Evolutionary conservation across 2,797 vertebrate species (phyloP).

Genomic region (Alcedo quadribrachys): DNA sequence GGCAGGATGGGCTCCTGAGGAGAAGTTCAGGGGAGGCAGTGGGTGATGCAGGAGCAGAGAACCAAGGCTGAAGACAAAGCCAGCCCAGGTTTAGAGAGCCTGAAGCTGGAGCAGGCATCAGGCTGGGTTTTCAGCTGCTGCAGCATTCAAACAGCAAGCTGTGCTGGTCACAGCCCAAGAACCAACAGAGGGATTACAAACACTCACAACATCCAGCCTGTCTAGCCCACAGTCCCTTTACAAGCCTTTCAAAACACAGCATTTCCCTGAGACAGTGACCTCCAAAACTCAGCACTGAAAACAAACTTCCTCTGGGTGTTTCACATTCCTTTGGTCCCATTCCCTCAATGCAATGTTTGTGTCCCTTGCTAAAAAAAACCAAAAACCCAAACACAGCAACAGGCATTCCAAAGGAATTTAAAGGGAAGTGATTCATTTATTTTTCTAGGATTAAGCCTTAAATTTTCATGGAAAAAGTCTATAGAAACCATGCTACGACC

Average conservation of each 20-base stretch:
- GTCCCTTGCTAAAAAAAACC: neutral
- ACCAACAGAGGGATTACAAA: neutral
- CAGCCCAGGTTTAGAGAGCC: neutral
- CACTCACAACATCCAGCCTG: neutral
- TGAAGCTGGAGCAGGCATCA: neutral
- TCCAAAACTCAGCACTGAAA: conserved; percentile 8
- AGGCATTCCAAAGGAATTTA: neutral
- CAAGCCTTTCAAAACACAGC: neutral
- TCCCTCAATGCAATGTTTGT: conserved; percentile 15
- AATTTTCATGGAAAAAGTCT: neutral
- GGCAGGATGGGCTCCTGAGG: neutral
- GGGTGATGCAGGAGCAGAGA: neutral
- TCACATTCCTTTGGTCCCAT: conserved; percentile 14
- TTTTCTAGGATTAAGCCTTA: conserved; percentile 1
- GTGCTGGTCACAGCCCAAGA: neutral
- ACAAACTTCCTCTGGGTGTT: conserved; percentile 23
- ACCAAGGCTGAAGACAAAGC: neutral
- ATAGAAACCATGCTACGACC: neutral
- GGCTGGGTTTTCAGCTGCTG: neutral
- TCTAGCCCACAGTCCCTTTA: neutral
- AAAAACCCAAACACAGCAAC: neutral
- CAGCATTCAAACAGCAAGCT: neutral
- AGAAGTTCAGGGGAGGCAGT: neutral
- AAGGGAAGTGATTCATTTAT: neutral
- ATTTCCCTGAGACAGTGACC: neutral